Conservation (phyloP, 2,888 invertebrate genomes). For the Sipunculus nudus region DNA sequence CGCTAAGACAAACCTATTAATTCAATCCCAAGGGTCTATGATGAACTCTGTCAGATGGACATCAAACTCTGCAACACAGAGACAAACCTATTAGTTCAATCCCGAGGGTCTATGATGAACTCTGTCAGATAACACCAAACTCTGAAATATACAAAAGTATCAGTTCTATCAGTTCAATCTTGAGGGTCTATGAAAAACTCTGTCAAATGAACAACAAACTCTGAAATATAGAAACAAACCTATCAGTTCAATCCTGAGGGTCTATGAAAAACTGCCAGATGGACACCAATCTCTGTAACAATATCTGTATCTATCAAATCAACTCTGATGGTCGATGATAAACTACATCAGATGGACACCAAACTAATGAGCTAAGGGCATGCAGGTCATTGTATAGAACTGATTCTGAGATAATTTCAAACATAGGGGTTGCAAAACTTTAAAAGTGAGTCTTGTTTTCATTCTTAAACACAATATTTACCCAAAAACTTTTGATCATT, state of each 20-base stretch:
- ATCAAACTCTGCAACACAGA: conserved; percentile 69
- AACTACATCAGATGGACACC: too few relatives aligned
- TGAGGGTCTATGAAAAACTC: conserved; percentile 76
- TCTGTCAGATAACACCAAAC: conserved; percentile 76
- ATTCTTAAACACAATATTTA: too few relatives aligned
- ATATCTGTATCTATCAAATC: too few relatives aligned
- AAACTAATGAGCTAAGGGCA: too few relatives aligned
- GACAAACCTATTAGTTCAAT: not conserved
- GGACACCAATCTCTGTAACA: conserved; percentile 72
- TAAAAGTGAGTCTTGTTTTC: too few relatives aligned
- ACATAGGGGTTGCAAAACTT: too few relatives aligned
- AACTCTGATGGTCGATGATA: too few relatives aligned
- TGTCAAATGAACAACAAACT: conserved; percentile 74
- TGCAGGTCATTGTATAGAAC: too few relatives aligned
- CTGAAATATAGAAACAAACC: conserved; percentile 60
- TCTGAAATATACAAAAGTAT: conserved; percentile 63
- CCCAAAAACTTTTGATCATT: too few relatives aligned
- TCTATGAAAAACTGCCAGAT: conserved; percentile 76
- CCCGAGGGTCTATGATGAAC: conserved; percentile 75
- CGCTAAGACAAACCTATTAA: too few relatives aligned
- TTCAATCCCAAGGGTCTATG: conserved; percentile 73
- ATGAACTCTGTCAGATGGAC: conserved; percentile 76
- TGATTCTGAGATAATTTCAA: too few relatives aligned
- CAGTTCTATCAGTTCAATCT: not conserved
- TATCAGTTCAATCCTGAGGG: too few relatives aligned